Percentiles rank a stretch among this genome's conserved stretches.
Evolutionary conservation across 2,888 invertebrate species (phyloP).

Genomic region (Archips crataeganus): DNA sequence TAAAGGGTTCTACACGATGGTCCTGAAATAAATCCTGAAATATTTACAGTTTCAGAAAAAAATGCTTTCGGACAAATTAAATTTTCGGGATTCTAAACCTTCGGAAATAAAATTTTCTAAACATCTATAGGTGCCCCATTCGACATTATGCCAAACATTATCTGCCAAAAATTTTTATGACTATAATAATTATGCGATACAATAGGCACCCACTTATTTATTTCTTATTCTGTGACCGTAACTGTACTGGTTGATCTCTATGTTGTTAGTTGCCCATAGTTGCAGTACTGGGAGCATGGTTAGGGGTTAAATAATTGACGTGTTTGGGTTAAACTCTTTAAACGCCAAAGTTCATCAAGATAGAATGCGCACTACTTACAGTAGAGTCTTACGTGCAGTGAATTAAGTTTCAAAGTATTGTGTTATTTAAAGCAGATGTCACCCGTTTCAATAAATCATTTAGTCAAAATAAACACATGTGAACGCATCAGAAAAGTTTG

Average conservation of each 20-base stretch:
- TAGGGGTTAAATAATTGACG: slow-evolving; percentile 3
- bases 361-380: not conserved
- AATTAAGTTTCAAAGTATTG: not conserved
- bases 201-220: no score
- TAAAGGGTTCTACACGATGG: no score
- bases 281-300: not conserved
- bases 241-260: not conserved
- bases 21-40: no score
- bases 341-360: not conserved
- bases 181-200: no score
- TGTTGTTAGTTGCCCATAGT: not conserved
- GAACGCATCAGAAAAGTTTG: not conserved
- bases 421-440: not conserved
- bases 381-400: not conserved
- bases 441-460: not conserved
- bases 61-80: no score
- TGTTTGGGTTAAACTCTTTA: not conserved
- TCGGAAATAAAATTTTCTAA: no score
- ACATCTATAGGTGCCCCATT: no score
- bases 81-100: no score
- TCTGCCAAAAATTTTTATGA: no score
- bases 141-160: no score
- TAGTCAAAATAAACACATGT: not conserved
- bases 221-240: no score
- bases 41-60: no score